Percentiles rank a stretch among this genome's conserved stretches.
Evolutionary conservation across 1,140 invertebrate species (phyloP).

Genomic region (Argopecten irradians): DNA sequence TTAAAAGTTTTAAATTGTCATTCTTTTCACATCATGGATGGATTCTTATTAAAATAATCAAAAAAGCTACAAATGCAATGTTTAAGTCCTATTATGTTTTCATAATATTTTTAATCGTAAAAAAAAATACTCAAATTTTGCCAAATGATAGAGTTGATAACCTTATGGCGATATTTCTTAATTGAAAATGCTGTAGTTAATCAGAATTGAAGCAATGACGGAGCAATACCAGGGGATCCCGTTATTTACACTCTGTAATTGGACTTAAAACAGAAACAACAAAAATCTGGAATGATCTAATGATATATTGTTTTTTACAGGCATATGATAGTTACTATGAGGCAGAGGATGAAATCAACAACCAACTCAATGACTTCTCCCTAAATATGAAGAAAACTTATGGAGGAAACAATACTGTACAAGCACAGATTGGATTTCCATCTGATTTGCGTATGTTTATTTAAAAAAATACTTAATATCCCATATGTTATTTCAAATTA

Average conservation of each 20-base stretch:
- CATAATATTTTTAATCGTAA: no score
- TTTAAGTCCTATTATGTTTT: no score
- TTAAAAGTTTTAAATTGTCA: no score
- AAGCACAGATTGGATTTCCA: conserved; percentile 60
- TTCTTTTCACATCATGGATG: no score
- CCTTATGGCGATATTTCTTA: no score
- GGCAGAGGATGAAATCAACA: conserved; percentile 69
- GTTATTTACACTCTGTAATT: not conserved
- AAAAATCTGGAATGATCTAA: not conserved
- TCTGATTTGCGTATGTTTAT: conserved; percentile 13
- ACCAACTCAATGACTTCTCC: conserved; percentile 66
- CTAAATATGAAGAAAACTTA: conserved; percentile 64
- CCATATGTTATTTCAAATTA: conserved; percentile 60
- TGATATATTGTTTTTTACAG: conserved; percentile 46
- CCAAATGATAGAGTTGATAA: no score
- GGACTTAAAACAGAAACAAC: not conserved
- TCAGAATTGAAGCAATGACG: no score
- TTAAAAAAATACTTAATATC: not conserved
- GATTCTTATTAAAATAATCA: no score
- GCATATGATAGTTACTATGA: conserved; percentile 61
- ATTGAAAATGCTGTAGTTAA: no score
- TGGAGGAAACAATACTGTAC: conserved; percentile 61
- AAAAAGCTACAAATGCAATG: no score
- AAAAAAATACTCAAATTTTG: no score
- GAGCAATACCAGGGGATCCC: no score